Evolutionary conservation across 2,888 invertebrate species (phyloP), one percentile per base, ranked within the genome.

Genomic region (Apeira syringaria): DNA sequence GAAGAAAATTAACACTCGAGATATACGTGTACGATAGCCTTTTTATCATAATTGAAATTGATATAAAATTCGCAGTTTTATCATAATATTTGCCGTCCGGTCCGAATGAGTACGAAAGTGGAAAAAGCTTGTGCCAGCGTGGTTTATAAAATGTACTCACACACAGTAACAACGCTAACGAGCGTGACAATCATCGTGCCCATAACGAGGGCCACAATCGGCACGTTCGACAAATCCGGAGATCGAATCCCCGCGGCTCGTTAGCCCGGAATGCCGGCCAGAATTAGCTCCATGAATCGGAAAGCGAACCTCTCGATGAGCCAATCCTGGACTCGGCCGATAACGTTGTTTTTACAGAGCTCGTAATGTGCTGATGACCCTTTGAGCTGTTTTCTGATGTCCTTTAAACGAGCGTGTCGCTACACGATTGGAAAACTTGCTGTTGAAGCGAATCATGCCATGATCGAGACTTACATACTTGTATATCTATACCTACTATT

Each of bases 241-340:
- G 12, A 18, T 5, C 15, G 10, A 5, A 24, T 3, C 24, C 7
- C n/a, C 8, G n/a, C 17, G 11, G 26, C 38, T 48, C 51, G 46
- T 53, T 48, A 44, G 34, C 36, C 6, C n/a, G 26, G 26, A 18
- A 15, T 42, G 20, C 35, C 42, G 31, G 27, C 20, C 33, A 38
- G 24, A 36, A 47, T 50, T 36, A 37, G 24, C 22, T 30, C 48
- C 35, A 41, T 47, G 43, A 43, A 36, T 48, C 41, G 48, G 48
- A 48, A 48, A 13, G 32, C 22, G 39, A 12, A 13, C 13, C 22
- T 22, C 17, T 26, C 26, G 35, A 47, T 34, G 35, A 34, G 27
- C 32, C 40, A 3, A 37, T 31, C 24, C 26, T 12, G 17, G 8
- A 33, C 10, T 25, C 28, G 17, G 5, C n/a, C 24, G 29, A 35